Percentiles rank a stretch among this genome's conserved stretches.
Evolutionary conservation across 2,888 invertebrate species (phyloP).

Genomic region (Capitulum mitella): DNA sequence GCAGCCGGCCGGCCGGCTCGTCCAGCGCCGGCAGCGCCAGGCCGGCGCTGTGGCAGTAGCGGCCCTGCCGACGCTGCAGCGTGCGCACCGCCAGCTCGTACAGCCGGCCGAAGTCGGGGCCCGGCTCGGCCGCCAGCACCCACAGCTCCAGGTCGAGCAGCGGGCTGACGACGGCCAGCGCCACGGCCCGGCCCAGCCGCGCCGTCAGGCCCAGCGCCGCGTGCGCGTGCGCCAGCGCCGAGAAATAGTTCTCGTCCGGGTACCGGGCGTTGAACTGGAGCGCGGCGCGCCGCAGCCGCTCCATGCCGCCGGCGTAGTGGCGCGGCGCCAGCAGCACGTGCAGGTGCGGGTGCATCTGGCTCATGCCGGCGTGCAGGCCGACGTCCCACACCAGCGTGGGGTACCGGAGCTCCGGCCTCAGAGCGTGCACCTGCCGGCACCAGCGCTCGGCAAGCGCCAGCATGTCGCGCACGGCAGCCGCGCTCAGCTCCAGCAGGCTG

Average conservation of each 20-base stretch:
- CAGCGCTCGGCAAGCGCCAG: neutral
- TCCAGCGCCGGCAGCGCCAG: slow-evolving; percentile 26
- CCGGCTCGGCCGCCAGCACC: neutral
- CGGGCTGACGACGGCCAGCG: slow-evolving; percentile 28
- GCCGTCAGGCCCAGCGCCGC: slow-evolving; percentile 31
- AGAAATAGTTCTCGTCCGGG: slow-evolving; percentile 31
- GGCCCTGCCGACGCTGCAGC: neutral
- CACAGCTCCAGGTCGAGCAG: slow-evolving; percentile 1
- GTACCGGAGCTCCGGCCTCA: slow-evolving; percentile 38
- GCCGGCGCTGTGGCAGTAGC: neutral
- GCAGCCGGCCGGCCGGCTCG: slow-evolving; percentile 27
- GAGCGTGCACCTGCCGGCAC: neutral
- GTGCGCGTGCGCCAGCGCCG: slow-evolving; percentile 29
- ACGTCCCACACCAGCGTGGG: slow-evolving; percentile 46
- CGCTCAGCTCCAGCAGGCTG: slow-evolving; percentile 22
- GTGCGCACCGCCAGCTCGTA: neutral
- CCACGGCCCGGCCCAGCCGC: slow-evolving; percentile 31
- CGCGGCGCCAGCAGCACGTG: slow-evolving; percentile 43
- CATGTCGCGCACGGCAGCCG: neutral
- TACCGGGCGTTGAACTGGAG: slow-evolving; percentile 25
- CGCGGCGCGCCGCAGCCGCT: slow-evolving; percentile 29
- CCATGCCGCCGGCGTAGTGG: slow-evolving; percentile 37
- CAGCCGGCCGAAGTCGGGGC: neutral
- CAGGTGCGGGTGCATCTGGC: slow-evolving; percentile 48
- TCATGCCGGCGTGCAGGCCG: slow-evolving; percentile 46